These are phyloP conservation scores for Schlechtendalia chinensis DNA, from an alignment of 1,140 invertebrate genomes.

Conservation along the genomic window DNA sequence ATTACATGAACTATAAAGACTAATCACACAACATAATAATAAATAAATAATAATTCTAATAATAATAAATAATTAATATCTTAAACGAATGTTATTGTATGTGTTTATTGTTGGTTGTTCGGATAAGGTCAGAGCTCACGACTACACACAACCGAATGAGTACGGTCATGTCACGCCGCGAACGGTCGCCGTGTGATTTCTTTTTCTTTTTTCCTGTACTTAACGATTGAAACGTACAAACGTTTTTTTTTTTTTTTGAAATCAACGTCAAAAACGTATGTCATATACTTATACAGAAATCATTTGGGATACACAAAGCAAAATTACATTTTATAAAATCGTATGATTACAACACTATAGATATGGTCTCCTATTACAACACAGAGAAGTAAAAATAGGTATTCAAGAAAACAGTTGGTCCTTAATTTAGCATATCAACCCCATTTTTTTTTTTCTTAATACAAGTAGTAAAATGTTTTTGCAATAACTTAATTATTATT, in stretches of 20 bases:
- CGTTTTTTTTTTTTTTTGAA: background rate
- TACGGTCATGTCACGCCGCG: background rate
- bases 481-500: constrained; percentile 36
- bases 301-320: constrained; percentile 33
- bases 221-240: background rate
- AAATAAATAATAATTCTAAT: constrained; percentile 23
- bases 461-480: constrained; percentile 47
- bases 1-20: constrained; percentile 49
- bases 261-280: background rate
- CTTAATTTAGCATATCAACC: constrained; percentile 47
- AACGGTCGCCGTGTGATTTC: background rate
- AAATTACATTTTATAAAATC: constrained; percentile 13
- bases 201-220: constrained; percentile 2
- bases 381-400: constrained; percentile 50
- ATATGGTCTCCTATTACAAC: constrained; percentile 47
- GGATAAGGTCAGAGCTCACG: constrained; percentile 16
- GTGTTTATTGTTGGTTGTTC: background rate
- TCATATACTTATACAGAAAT: constrained; percentile 19
- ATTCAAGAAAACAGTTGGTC: constrained; percentile 49
- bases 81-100: constrained; percentile 44
- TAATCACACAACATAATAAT: constrained; percentile 49
- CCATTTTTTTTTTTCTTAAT: constrained; percentile 46
- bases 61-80: constrained; percentile 48
- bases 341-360: constrained; percentile 44
- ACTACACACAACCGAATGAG: constrained; percentile 42